Conservation (phyloP, 2,888 invertebrate genomes). For the Nezara viridula region DNA sequence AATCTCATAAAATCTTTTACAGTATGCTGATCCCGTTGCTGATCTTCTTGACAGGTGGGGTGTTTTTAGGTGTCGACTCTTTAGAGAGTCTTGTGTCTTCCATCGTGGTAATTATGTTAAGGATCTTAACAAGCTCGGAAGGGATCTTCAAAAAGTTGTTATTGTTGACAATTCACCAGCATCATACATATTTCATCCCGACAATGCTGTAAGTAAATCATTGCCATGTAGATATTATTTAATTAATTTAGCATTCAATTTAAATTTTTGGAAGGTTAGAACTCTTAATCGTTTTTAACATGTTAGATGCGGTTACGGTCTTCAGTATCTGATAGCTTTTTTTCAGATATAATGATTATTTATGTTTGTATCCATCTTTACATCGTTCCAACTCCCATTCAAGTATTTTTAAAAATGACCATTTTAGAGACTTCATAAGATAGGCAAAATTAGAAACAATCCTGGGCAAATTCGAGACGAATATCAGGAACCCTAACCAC, state of each 20-base stretch:
- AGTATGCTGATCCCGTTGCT: slow-evolving; percentile 99
- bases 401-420: too few species aligned
- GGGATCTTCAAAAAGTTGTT: slow-evolving; percentile 95
- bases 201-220: slow-evolving; percentile 91
- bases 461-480: too few species aligned
- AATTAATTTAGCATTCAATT: slow-evolving; percentile 42
- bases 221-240: background rate
- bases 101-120: slow-evolving; percentile 99
- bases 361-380: too few species aligned
- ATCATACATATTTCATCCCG: slow-evolving; percentile 99
- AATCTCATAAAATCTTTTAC: slow-evolving; percentile 65
- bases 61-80: slow-evolving; percentile 94
- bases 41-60: slow-evolving; percentile 98
- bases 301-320: too few species aligned
- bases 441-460: too few species aligned
- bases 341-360: too few species aligned
- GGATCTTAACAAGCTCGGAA: slow-evolving; percentile 97
- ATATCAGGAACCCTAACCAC: too few species aligned
- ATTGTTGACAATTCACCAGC: slow-evolving; percentile 99
- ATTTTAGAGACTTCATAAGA: too few species aligned
- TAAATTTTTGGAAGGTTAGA: background rate
- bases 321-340: too few species aligned
- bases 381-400: too few species aligned
- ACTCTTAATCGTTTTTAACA: background rate
- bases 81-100: slow-evolving; percentile 99